phyloP scores from a whole-genome alignment of 1,140 invertebrate species.

The Stegodyphus mimosarum region DNA sequence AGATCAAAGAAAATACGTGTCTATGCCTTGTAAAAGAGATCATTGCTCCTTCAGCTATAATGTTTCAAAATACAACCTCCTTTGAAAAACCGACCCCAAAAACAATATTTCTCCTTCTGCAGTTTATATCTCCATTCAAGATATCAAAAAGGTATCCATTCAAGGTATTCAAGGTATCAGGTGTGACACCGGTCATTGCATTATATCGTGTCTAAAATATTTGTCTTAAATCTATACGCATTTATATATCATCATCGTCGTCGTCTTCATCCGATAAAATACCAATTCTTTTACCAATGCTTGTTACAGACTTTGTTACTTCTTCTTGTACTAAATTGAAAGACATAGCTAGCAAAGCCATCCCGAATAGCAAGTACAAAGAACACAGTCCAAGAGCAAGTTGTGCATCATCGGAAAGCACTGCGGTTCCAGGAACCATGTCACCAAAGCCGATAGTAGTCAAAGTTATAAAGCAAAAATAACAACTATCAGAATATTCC shows the following conservation, averaged over 20 bases:
- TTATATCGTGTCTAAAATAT: neutral
- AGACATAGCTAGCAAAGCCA: constrained; percentile 91
- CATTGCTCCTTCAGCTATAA: no score
- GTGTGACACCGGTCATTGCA: no score
- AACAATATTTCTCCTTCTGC: no score
- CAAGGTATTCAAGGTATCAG: no score
- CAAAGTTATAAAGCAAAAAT: constrained; percentile 91
- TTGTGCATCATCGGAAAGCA: constrained; percentile 75
- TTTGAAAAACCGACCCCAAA: no score
- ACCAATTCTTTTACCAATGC: constrained; percentile 75
- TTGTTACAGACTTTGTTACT: constrained; percentile 79
- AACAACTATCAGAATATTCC: constrained; percentile 90
- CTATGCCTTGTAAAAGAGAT: no score
- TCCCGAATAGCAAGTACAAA: constrained; percentile 85
- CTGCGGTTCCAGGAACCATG: constrained; percentile 76
- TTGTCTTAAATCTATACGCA: neutral
- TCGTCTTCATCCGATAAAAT: constrained; percentile 68
- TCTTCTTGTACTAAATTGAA: constrained; percentile 93
- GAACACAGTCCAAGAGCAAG: constrained; percentile 86
- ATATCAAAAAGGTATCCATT: no score
- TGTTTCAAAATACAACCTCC: no score
- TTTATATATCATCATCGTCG: constrained; percentile 53
- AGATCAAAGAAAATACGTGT: no score
- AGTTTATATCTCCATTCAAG: no score
- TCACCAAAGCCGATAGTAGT: constrained; percentile 85